Evolutionary conservation across 2,113 vertebrate genomes (phyloP).

Genomic region (Chaenogobius annularis): DNA sequence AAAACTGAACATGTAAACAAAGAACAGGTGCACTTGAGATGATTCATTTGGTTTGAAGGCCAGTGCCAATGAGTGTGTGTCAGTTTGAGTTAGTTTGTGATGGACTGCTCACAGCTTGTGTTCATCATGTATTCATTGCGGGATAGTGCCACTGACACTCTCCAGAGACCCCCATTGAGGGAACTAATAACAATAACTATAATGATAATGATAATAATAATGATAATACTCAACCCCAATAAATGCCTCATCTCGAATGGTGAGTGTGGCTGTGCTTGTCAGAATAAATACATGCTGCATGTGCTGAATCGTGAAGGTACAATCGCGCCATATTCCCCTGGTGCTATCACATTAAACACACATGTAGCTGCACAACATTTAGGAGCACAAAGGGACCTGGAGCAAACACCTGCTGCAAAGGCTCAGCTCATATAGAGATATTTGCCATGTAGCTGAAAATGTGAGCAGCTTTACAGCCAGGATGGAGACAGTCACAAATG

Average conservation of each 20-base stretch:
- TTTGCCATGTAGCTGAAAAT: constrained; percentile 55
- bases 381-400: constrained; percentile 1
- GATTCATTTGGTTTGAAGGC: constrained; percentile 54
- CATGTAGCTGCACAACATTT: constrained; percentile 9
- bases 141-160: not conserved
- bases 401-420: constrained; percentile 15
- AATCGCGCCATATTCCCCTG: constrained; percentile 18
- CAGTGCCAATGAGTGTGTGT: not conserved
- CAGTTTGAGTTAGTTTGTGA: not conserved
- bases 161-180: not conserved
- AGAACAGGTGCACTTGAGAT: constrained; percentile 23
- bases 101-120: not conserved
- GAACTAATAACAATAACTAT: no score
- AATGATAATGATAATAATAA: no score
- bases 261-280: constrained; percentile 25
- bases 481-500: constrained; percentile 82
- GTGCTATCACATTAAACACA: not conserved
- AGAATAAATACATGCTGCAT: constrained; percentile 11
- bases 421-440: constrained; percentile 38
- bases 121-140: not conserved
- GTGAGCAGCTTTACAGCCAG: constrained; percentile 22
- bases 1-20: constrained; percentile 50
- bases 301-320: constrained; percentile 28
- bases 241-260: not conserved
- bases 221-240: not conserved